Evolutionary conservation across 2,888 invertebrate species (phyloP).

Genomic region (Latrodectus hesperus): DNA sequence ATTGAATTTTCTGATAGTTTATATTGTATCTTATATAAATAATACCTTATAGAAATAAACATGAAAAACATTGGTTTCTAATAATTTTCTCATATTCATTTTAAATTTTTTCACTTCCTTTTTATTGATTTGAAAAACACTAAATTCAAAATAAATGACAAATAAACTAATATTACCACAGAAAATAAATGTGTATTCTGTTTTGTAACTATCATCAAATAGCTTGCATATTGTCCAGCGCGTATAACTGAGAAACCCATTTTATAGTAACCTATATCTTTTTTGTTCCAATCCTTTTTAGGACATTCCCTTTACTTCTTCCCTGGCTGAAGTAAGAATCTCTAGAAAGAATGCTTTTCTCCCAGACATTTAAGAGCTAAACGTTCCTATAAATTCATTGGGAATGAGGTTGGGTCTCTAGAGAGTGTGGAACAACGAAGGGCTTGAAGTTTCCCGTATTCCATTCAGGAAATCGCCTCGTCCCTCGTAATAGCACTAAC

Average conservation of each 20-base stretch:
- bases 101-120: no score
- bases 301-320: background rate
- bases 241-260: background rate
- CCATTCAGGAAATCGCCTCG: constrained; percentile 2
- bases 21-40: no score
- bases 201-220: no score
- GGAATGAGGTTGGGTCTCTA: background rate
- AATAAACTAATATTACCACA: no score
- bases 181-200: no score
- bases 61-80: no score
- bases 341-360: background rate
- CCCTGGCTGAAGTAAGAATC: background rate
- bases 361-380: background rate
- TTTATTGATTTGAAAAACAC: no score
- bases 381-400: constrained; percentile 3
- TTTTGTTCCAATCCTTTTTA: background rate
- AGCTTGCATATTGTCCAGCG: background rate
- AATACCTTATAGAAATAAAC: no score
- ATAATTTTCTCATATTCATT: no score
- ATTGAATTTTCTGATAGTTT: no score
- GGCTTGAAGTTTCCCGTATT: background rate
- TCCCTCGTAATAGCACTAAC: constrained; percentile 1
- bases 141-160: no score
- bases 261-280: background rate
- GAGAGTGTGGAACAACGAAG: background rate